Percentiles rank a stretch among this genome's conserved stretches.
Evolutionary conservation across 1,140 invertebrate genomes (phyloP).

Genomic region (Aphidius gifuensis): DNA sequence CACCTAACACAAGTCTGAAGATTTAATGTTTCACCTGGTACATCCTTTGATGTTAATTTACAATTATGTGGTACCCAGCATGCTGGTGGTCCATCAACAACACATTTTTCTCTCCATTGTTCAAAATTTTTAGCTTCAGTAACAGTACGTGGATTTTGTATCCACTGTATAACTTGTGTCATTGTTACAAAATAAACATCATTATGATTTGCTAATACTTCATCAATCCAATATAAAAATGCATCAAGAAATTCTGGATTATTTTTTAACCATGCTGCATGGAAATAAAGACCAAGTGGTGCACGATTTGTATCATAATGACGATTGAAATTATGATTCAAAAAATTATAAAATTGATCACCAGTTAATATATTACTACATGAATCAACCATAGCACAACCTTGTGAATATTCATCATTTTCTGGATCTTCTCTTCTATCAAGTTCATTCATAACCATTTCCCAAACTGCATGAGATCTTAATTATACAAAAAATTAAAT

Average conservation of each 20-base stretch:
- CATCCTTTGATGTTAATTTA: slow-evolving; percentile 86
- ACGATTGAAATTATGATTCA: slow-evolving; percentile 93
- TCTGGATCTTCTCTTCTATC: slow-evolving; percentile 87
- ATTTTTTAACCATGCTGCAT: slow-evolving; percentile 93
- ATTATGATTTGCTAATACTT: slow-evolving; percentile 80
- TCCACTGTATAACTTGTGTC: slow-evolving; percentile 96
- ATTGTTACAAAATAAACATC: slow-evolving; percentile 98
- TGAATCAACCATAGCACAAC: slow-evolving; percentile 95
- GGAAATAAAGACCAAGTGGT: slow-evolving; percentile 91
- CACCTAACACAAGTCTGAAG: slow-evolving; percentile 90
- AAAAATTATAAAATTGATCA: slow-evolving; percentile 93
- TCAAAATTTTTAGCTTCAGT: slow-evolving; percentile 87
- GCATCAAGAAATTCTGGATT: slow-evolving; percentile 91
- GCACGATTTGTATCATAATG: slow-evolving; percentile 93
- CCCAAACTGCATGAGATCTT: slow-evolving; percentile 83
- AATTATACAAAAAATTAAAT: neutral
- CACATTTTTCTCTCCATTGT: slow-evolving; percentile 90
- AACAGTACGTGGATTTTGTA: slow-evolving; percentile 85
- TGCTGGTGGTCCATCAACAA: slow-evolving; percentile 71
- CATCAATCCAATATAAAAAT: slow-evolving; percentile 93
- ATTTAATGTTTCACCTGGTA: slow-evolving; percentile 89
- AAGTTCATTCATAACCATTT: slow-evolving; percentile 97
- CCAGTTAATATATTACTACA: slow-evolving; percentile 91
- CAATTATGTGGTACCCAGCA: slow-evolving; percentile 88
- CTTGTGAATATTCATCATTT: slow-evolving; percentile 87